phyloP scores from a whole-genome alignment of 2,113 vertebrate genomes.

The Halcyon malimbica region DNA sequence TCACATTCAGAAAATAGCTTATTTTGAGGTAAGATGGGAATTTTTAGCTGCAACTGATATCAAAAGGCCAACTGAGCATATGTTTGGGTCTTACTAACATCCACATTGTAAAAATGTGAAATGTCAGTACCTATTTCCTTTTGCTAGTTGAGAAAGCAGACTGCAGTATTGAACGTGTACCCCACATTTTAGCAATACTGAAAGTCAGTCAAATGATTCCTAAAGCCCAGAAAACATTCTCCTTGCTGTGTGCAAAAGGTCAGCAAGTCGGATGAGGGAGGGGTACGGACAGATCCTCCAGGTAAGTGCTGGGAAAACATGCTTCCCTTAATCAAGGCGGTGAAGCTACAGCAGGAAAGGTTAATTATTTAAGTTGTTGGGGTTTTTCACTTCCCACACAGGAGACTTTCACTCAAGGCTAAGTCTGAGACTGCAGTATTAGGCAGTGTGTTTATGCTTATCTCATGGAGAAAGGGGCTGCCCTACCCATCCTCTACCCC shows the following conservation, averaged over 20 bases:
- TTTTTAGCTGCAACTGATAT: not conserved
- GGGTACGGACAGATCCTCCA: not conserved
- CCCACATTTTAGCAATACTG: not conserved
- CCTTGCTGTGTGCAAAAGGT: not conserved
- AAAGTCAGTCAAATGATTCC: not conserved
- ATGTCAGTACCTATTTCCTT: not conserved
- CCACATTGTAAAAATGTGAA: not conserved
- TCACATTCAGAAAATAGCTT: not conserved
- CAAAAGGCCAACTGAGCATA: not conserved
- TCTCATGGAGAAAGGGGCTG: not conserved
- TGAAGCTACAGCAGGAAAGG: not conserved
- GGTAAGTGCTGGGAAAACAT: not conserved
- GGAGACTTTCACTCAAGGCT: not conserved
- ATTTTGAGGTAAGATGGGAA: not conserved
- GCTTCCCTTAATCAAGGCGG: not conserved
- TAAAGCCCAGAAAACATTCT: not conserved
- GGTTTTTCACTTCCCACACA: constrained; percentile 14
- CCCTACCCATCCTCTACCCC: not conserved
- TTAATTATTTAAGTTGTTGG: not conserved
- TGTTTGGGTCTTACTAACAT: not conserved
- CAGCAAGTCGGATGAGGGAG: not conserved
- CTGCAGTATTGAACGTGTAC: not conserved
- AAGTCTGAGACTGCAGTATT: not conserved
- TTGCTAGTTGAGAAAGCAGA: not conserved
- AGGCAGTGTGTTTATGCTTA: not conserved